phyloP scores from a whole-genome alignment of 1,140 invertebrate genomes.

The Homarus americanus region DNA sequence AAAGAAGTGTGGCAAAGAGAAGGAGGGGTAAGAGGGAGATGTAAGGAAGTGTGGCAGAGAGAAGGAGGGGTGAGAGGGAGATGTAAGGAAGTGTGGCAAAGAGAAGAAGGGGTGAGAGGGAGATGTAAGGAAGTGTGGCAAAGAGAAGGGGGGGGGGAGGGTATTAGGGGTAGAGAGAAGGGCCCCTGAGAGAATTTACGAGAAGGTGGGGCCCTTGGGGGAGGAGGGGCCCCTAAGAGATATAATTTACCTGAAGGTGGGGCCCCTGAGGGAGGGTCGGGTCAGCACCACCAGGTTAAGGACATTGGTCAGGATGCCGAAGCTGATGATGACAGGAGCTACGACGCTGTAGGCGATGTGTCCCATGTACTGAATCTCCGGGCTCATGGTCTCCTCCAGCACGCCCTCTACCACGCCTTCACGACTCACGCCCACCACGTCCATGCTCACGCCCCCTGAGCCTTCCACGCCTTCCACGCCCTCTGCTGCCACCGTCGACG shows the following conservation, averaged over 20 bases:
- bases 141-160: no score
- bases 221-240: neutral
- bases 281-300: constrained; percentile 63
- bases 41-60: no score
- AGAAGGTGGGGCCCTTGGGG: neutral
- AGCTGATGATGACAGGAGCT: constrained; percentile 60
- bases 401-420: constrained; percentile 51
- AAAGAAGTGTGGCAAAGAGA: no score
- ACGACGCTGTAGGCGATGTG: constrained; percentile 67
- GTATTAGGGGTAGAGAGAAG: no score
- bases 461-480: neutral
- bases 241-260: constrained; percentile 25
- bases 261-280: constrained; percentile 48
- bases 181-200: neutral
- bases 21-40: no score
- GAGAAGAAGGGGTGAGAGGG: no score
- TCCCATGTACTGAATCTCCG: constrained; percentile 60
- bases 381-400: constrained; percentile 41
- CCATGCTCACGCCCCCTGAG: constrained; percentile 13
- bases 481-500: no score
- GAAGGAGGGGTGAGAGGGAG: no score
- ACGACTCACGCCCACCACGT: constrained; percentile 28
- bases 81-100: no score
- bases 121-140: no score
- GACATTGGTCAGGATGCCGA: constrained; percentile 55